phyloP scores from a whole-genome alignment of 2,797 vertebrate genomes.

The Scolopax bukidnonensis region DNA sequence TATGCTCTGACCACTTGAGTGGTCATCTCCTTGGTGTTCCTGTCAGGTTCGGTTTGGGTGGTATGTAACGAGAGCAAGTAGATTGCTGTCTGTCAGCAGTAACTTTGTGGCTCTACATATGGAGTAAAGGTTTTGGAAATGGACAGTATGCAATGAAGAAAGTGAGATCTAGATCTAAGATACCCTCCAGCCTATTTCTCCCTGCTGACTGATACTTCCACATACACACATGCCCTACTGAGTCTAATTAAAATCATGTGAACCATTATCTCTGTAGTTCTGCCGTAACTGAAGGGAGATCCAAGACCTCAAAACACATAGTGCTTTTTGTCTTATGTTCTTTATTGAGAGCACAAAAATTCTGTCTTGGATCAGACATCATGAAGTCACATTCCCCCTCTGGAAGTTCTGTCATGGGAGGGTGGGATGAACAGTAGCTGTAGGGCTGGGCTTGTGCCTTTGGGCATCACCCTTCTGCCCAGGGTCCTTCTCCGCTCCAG shows the following conservation, averaged over 20 bases:
- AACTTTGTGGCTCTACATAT: not conserved
- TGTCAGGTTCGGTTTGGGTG: not conserved
- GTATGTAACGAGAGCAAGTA: not conserved
- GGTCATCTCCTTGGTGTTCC: not conserved
- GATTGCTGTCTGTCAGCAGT: not conserved
- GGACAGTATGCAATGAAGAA: not conserved
- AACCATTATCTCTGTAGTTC: not conserved
- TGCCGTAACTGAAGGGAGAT: not conserved
- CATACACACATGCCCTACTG: rapidly evolving
- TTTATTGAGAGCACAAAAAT: not conserved
- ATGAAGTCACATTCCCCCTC: not conserved
- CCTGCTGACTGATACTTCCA: not conserved
- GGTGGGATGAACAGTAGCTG: not conserved
- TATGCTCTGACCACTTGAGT: not conserved
- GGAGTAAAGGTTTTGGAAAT: not conserved
- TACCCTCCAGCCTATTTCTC: not conserved
- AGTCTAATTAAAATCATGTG: not conserved
- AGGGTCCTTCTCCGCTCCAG: rapidly evolving
- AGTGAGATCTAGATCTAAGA: not conserved
- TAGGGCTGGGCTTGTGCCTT: not conserved
- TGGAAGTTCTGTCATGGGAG: rapidly evolving
- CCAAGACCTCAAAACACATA: not conserved
- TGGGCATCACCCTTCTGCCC: not conserved
- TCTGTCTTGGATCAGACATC: not conserved
- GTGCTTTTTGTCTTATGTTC: not conserved